phyloP scores from a whole-genome alignment of 2,113 vertebrate species.

The Petroica traversi region DNA sequence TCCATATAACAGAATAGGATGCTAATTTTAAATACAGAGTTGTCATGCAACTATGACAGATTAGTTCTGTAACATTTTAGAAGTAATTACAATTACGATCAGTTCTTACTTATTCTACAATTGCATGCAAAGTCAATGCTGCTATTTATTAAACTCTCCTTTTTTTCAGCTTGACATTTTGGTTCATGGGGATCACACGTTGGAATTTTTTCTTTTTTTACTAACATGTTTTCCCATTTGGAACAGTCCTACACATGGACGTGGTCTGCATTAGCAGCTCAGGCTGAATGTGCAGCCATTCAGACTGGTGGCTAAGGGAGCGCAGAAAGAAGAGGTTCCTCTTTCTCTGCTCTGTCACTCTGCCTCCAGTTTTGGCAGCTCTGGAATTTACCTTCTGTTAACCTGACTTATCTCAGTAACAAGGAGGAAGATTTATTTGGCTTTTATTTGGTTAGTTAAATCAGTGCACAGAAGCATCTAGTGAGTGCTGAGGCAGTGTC shows the following conservation, averaged over 20 bases:
- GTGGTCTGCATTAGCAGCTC: neutral
- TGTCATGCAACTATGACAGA: neutral
- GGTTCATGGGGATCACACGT: neutral
- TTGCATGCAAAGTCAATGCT: neutral
- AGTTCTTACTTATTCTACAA: neutral
- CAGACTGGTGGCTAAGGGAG: neutral
- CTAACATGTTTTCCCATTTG: neutral
- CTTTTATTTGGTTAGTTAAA: neutral
- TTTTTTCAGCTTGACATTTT: neutral
- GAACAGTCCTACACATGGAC: neutral
- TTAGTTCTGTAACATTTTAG: neutral
- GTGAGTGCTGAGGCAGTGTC: neutral
- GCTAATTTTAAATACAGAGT: neutral
- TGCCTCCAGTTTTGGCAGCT: neutral
- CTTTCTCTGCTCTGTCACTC: neutral
- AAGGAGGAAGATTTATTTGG: neutral
- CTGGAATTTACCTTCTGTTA: neutral
- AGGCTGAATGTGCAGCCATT: neutral
- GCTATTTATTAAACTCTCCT: neutral
- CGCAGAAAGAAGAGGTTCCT: neutral
- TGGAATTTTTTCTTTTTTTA: neutral
- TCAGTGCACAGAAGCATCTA: neutral
- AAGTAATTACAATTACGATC: neutral
- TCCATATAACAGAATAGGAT: neutral
- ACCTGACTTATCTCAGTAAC: neutral